phyloP scores from a whole-genome alignment of 2,888 invertebrate species.

The Ochropleura leucogaster region DNA sequence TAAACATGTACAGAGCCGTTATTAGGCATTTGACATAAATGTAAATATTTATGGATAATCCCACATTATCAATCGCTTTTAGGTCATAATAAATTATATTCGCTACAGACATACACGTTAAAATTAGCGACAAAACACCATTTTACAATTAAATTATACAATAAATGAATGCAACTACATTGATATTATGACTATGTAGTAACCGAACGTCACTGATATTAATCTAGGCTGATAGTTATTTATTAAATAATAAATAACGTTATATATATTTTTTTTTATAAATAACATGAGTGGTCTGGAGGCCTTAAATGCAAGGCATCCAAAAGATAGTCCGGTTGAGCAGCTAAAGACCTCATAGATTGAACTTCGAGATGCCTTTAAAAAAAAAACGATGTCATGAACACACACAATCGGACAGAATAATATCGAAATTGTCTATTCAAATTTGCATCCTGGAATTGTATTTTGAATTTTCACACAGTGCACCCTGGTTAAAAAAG shows the following conservation, averaged over 20 bases:
- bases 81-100: not conserved
- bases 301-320: too few relatives aligned
- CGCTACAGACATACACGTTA: not conserved
- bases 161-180: conserved; percentile 15
- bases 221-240: conserved; percentile 43
- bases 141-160: conserved; percentile 24
- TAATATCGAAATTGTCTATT: conserved; percentile 4
- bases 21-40: not conserved
- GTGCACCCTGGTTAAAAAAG: not conserved
- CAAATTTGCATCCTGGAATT: not conserved
- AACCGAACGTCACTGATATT: conserved; percentile 34
- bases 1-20: not conserved
- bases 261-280: not conserved
- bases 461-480: not conserved
- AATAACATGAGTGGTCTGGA: not conserved
- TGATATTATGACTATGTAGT: conserved; percentile 16
- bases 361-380: too few relatives aligned
- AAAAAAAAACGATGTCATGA: too few relatives aligned
- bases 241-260: conserved; percentile 1
- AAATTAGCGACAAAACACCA: conserved; percentile 15
- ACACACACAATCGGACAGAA: not conserved
- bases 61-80: not conserved
- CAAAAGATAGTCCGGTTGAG: too few relatives aligned
- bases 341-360: too few relatives aligned
- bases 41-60: not conserved